Base-by-base conservation (phyloP, 2,113 vertebrate species). In the Ammodytes marinus region DNA sequence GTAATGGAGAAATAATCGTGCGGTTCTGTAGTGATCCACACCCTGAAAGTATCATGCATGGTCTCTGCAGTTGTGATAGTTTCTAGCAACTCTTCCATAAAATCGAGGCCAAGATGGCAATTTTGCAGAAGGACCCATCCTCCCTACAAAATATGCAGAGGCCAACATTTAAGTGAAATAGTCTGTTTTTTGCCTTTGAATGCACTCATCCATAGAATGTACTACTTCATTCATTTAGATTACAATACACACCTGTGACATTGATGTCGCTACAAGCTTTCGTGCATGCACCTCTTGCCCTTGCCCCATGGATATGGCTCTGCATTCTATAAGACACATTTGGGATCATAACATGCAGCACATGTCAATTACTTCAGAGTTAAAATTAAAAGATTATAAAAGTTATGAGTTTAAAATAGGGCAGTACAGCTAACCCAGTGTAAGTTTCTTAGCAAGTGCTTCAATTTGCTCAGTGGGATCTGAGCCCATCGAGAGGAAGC, bases 91-190 rank as follows among this genome's bases (percentile, higher is more conserved):
- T 97, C 96, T 42, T 96, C 95, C 93, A 98, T 92, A 91, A 97
- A 98, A 46, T 96, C 95, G 69, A 97, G 95, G 0, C 96, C 96
- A 68, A 98, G 91, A 13, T 98, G 97, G 77, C 97, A 98, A 70
- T 97, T 98, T 85, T 98, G 97, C 50, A 98, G 90, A 71, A 98
- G 95, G 10, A 94, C 96, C 97, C 96, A 98, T 54, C 96, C 96
- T 76, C 97, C 97, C 97, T 98, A 35, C 5, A 59, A 0, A 19
- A 78, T 13, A 79, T 37, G 61, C 37, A 73, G 15, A 69, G 14
- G 15, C 7, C 43, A 55, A 14, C 63, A 4, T 54, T 58, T 2
- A 75, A 46, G 1, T 63, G 4, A 86, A 46, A 67, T 8, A 12
- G 7, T 50, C 40, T 43, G 35, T 13, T 39, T 63, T 69, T 63